Base-by-base conservation (phyloP, 2,888 invertebrate genomes). In the Leptopterna dolabrata region DNA sequence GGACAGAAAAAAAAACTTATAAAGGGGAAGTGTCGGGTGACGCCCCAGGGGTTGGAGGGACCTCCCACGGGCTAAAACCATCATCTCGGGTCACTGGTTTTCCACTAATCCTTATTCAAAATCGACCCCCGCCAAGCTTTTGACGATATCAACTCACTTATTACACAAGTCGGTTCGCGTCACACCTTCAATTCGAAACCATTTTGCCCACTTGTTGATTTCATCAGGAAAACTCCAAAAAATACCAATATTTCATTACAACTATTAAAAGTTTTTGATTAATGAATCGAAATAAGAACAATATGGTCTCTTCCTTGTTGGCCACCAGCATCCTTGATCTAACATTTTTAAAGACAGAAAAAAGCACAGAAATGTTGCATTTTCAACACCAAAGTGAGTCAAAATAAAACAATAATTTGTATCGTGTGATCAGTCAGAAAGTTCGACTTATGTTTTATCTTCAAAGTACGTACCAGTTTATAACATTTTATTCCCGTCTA, bases 41-140 rank as follows among this genome's bases (percentile, higher is more conserved):
- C 24, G 27, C 63, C 24, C 63, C 13, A 81, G 55, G n/a, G 55
- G 81, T 24, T n/a, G 16, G 51, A 55, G 80, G 36, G 87, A 89
- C 88, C 86, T 82, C 88, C 88, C 85, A 88, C 85, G 84, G 84
- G 70, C 73, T 87, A 86, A 87, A 87, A 71, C 87, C 73, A 88
- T 87, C 85, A 87, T 88, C 76, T 70, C 63, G 76, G 78, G 88
- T 70, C 87, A 86, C 88, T 83, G 82, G 76, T 76, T 86, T 86
- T 76, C 78, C 70, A 73, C 87, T 88, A 88, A 88, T 88, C 87
- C 88, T 87, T 88, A 88, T 88, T 88, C 76, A 76, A 86, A 86
- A 86, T 36, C 51, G 30, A 76, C 76, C 86, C 76, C 51, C 36
- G 30, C 76, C 86, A 70, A 36, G 73, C 73, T 27, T 30, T 73